Evolutionary conservation across 1,140 invertebrate genomes (phyloP), one percentile per base, ranked within the genome.

Genomic region (Chrysoperla carnea): DNA sequence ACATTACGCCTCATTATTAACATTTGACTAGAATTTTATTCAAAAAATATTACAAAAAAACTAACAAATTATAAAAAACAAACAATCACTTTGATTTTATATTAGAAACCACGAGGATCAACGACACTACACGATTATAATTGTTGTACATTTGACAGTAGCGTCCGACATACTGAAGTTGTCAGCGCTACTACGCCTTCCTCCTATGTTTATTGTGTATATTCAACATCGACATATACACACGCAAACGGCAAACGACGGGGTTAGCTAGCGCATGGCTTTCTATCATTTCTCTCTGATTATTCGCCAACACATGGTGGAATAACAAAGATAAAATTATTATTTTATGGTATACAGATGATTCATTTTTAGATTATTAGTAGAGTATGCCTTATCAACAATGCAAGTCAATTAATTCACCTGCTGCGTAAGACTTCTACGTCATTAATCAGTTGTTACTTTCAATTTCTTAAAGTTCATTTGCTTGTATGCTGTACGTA

Each of bases 1-100:
- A 65, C 57, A 52, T 67, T 67, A 40, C 64, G 53, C 46, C 64
- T 58, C 65, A 67, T 66, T 6, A 14, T 40, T n/a, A 41, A 14
- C 40, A 41, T 41, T 31, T 14, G n/a, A 12, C n/a, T 12, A 37
- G n/a, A 11, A 13, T 37, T 15, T 13, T 6, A 12, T 11, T 8
- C 12, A 37, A 11, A 8, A 37, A 12, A 37, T 15, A 8, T 14
- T 14, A 12, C 12, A 12, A 37, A 14, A 11, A 11, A 8, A 14
- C 27, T 8, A n/a, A 12, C 9, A 40, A 29, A 27, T 40, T 8
- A 37, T 9, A 8, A 23, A 9, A n/a, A 13, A 8, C 15, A 40
- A 17, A 27, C 39, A 40, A 9, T 40, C 8, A 23, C 37, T 11
- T n/a, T 35, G 12, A 13, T 35, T 11, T n/a, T 35, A 15, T 38